Conservation (phyloP, 37 sponge, comb jelly and placozoan genomes). For the Beroe ovata region DNA sequence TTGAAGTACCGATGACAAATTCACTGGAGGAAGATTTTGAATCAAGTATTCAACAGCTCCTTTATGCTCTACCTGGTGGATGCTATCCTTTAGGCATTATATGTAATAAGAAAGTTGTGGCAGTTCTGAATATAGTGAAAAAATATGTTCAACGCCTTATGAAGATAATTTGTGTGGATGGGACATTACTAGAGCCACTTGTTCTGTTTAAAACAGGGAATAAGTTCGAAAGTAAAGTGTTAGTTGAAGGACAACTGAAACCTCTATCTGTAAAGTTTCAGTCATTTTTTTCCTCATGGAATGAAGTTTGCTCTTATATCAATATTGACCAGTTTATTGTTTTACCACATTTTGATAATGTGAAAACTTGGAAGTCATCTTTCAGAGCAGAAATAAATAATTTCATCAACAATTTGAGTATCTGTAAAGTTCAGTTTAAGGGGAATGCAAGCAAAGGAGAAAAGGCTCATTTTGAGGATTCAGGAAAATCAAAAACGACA, state of each 20-base stretch:
- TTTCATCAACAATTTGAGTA: conserved; percentile 28
- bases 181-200: conserved; percentile 3
- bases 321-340: background rate
- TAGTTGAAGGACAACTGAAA: conserved; percentile 52
- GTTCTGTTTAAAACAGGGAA: conserved; percentile 11
- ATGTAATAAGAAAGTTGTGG: conserved; percentile 15
- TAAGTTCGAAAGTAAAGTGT: conserved; percentile 40
- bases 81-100: conserved; percentile 37
- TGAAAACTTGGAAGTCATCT: conserved; percentile 23
- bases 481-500: conserved; percentile 10
- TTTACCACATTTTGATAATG: conserved; percentile 22
- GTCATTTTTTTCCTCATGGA: conserved; percentile 53
- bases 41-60: background rate
- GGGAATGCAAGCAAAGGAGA: conserved; percentile 13
- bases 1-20: background rate
- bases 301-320: conserved; percentile 47
- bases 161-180: conserved; percentile 22
- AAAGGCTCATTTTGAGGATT: conserved; percentile 29
- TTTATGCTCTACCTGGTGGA: conserved; percentile 47
- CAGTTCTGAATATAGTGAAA: conserved; percentile 22
- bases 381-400: conserved; percentile 34
- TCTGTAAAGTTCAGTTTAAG: conserved; percentile 29
- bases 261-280: conserved; percentile 11
- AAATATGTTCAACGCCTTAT: background rate
- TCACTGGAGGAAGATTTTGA: conserved; percentile 15